A percentile compares a stretch with the other conserved stretches of the same genome.
These are phyloP conservation scores for Rhincodon typus DNA, from an alignment of 2,797 vertebrate genomes.

Conservation along the genomic window DNA sequence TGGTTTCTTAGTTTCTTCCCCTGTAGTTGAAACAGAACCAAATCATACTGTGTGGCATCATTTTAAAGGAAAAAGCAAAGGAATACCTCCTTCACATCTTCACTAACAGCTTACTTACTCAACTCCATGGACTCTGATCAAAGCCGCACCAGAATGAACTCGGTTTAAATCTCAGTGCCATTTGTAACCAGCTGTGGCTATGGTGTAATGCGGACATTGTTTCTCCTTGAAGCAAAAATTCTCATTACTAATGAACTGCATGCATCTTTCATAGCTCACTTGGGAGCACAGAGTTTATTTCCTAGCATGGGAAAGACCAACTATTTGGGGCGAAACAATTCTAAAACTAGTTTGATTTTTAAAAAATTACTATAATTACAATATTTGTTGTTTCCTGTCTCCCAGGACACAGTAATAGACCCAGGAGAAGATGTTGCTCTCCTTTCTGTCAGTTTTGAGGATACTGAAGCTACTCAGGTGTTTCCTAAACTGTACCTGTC, in stretches of 20 bases:
- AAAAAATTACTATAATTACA: background rate
- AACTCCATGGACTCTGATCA: too few species aligned
- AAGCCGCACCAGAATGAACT: background rate
- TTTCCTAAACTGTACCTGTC: constrained; percentile 93
- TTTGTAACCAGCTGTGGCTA: background rate
- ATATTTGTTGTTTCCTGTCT: constrained; percentile 35
- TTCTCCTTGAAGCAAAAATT: background rate
- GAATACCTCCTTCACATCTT: background rate
- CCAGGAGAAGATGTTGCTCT: constrained; percentile 94
- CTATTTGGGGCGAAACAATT: background rate
- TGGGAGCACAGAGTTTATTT: background rate
- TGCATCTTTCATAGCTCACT: background rate
- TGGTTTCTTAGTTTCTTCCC: too few species aligned
- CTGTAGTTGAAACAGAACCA: too few species aligned
- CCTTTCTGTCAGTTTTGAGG: constrained; percentile 93
- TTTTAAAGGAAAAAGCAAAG: too few species aligned
- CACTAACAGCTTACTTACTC: background rate
- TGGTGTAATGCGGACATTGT: background rate
- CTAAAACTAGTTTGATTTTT: background rate
- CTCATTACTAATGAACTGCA: background rate
- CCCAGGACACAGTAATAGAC: constrained; percentile 87
- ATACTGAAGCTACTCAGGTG: constrained; percentile 90
- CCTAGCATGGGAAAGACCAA: too few species aligned
- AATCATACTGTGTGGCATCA: too few species aligned
- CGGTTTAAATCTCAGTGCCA: background rate